Conservation (phyloP, 2,113 vertebrate genomes). For the Sterna hirundo region DNA sequence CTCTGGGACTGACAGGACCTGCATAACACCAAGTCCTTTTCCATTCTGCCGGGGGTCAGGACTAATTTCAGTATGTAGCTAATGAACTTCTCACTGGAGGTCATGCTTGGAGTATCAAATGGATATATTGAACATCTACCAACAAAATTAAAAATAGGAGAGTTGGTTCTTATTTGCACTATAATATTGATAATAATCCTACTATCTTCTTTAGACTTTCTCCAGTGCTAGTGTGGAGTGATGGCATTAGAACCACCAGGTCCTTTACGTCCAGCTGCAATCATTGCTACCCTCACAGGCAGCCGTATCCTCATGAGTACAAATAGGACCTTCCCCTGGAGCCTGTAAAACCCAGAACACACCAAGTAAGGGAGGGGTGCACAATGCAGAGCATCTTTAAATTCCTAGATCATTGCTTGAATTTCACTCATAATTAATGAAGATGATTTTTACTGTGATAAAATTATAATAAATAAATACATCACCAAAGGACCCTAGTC, state of each 20-base stretch:
- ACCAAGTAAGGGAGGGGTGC: background rate
- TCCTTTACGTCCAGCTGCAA: background rate
- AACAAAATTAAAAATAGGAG: background rate
- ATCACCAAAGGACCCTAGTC: background rate
- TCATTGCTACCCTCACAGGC: background rate
- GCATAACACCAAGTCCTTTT: background rate
- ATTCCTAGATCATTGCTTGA: background rate
- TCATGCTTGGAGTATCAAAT: background rate
- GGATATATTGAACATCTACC: background rate
- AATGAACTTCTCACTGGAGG: background rate
- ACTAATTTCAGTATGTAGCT: background rate
- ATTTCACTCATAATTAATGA: background rate
- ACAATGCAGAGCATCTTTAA: background rate
- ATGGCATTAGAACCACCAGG: background rate
- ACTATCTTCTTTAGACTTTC: background rate
- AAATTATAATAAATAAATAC: background rate
- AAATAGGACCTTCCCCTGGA: background rate
- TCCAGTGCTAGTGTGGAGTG: background rate
- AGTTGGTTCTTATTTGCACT: background rate
- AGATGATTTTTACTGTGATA: background rate
- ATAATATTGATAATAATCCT: background rate
- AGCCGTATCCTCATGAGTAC: background rate
- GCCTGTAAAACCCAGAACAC: background rate
- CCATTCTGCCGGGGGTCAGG: background rate
- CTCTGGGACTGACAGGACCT: background rate